These are phyloP conservation scores for Paracentrotus lividus DNA, from an alignment of 53 echinoderm and acorn worm species.

Conservation along the genomic window DNA sequence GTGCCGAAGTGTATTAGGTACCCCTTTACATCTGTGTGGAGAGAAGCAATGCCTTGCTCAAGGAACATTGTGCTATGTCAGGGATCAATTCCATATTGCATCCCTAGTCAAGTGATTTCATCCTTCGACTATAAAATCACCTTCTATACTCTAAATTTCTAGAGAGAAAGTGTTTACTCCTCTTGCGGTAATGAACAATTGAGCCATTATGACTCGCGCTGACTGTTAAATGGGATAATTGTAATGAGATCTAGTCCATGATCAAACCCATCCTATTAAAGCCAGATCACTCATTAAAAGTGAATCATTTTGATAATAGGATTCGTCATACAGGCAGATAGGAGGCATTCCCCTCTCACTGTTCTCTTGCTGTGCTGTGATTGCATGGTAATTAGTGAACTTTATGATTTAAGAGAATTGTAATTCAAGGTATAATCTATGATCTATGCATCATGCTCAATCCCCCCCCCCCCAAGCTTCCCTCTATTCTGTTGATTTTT, in stretches of 20 bases:
- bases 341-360: not conserved
- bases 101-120: not conserved
- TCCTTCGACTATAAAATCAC: too few relatives aligned
- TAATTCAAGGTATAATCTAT: too few relatives aligned
- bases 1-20: too few relatives aligned
- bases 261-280: not conserved
- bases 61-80: too few relatives aligned
- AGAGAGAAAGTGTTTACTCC: not conserved
- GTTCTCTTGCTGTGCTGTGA: not conserved
- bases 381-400: constrained; percentile 8
- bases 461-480: too few relatives aligned
- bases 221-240: constrained; percentile 20
- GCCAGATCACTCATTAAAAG: not conserved
- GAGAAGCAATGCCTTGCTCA: too few relatives aligned
- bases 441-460: too few relatives aligned
- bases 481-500: too few relatives aligned
- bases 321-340: not conserved
- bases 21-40: too few relatives aligned
- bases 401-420: too few relatives aligned
- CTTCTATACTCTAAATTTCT: too few relatives aligned
- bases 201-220: constrained; percentile 47
- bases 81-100: too few relatives aligned
- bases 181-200: not conserved
- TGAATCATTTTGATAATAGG: constrained; percentile 6
- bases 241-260: not conserved